A percentile compares a stretch with the other conserved stretches of the same genome.
Conservation (phyloP, 2,113 vertebrate genomes). For the Regulus satrapa region DNA sequence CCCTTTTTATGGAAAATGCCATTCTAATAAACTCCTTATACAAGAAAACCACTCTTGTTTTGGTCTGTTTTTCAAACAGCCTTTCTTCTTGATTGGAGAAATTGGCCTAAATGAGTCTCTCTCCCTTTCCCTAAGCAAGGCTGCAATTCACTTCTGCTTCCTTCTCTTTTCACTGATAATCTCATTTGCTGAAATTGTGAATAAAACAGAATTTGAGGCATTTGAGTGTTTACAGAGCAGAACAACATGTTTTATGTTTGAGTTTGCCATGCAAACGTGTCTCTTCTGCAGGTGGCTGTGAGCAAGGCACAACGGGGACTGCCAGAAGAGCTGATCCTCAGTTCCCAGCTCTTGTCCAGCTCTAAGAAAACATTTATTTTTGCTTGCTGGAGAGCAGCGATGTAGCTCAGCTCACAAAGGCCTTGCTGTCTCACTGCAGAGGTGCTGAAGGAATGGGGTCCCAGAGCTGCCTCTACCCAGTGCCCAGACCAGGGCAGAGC, state of each 20-base stretch:
- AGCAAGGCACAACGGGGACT: fast-evolving
- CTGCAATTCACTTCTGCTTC: not conserved
- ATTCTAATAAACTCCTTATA: not conserved
- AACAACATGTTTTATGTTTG: not conserved
- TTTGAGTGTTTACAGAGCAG: not conserved
- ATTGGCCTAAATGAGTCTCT: slow-evolving; percentile 2
- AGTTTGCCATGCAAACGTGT: not conserved
- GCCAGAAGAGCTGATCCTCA: not conserved
- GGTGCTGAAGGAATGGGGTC: not conserved
- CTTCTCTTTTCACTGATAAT: not conserved
- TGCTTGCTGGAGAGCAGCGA: not conserved
- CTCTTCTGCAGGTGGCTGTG: not conserved
- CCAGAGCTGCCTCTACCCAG: not conserved
- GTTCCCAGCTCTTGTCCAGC: not conserved
- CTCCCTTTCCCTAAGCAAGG: not conserved
- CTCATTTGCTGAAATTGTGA: not conserved
- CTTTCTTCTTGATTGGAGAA: slow-evolving; percentile 24
- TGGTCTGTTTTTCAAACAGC: slow-evolving; percentile 17
- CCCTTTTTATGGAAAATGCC: not conserved
- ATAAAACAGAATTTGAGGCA: not conserved
- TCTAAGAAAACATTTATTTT: not conserved
- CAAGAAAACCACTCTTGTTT: not conserved
- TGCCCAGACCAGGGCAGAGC: not conserved
- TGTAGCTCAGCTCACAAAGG: not conserved
- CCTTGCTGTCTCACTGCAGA: not conserved